These are phyloP conservation scores for Glandiceps talaboti DNA, from an alignment of 53 echinoderm and acorn worm genomes.

Conservation along the genomic window DNA sequence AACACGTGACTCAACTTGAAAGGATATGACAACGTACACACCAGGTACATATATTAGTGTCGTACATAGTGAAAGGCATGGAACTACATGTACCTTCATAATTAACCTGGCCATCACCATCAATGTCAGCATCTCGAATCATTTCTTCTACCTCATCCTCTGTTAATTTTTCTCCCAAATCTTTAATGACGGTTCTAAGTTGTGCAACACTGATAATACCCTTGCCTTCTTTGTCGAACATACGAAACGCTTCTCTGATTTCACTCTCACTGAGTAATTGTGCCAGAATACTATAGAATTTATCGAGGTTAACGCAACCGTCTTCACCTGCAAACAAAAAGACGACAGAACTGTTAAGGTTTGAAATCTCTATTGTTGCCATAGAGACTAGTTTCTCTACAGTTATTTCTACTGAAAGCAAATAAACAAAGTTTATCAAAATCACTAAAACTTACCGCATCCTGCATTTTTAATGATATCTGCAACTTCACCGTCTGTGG, in stretches of 20 bases:
- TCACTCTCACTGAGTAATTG: constrained; percentile 83
- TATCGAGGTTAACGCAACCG: constrained; percentile 70
- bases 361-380: background rate
- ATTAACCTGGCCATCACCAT: constrained; percentile 48
- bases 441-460: constrained; percentile 39
- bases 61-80: too few relatives aligned
- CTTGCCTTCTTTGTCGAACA: constrained; percentile 89
- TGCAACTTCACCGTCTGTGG: constrained; percentile 92
- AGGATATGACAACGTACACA: too few relatives aligned
- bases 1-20: too few relatives aligned
- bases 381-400: too few relatives aligned
- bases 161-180: constrained; percentile 48
- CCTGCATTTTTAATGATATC: constrained; percentile 97
- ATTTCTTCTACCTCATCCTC: constrained; percentile 61
- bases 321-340: constrained; percentile 53
- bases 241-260: constrained; percentile 91
- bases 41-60: too few relatives aligned
- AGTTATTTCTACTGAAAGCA: too few relatives aligned
- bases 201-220: constrained; percentile 78
- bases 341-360: background rate
- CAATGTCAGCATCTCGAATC: constrained; percentile 58
- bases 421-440: too few relatives aligned
- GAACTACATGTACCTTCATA: constrained; percentile 45
- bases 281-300: constrained; percentile 93
- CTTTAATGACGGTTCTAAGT: constrained; percentile 56